Evolutionary conservation across 2,888 invertebrate genomes (phyloP), one percentile per base, ranked within the genome.

Genomic region (Lasioglossum morio): DNA sequence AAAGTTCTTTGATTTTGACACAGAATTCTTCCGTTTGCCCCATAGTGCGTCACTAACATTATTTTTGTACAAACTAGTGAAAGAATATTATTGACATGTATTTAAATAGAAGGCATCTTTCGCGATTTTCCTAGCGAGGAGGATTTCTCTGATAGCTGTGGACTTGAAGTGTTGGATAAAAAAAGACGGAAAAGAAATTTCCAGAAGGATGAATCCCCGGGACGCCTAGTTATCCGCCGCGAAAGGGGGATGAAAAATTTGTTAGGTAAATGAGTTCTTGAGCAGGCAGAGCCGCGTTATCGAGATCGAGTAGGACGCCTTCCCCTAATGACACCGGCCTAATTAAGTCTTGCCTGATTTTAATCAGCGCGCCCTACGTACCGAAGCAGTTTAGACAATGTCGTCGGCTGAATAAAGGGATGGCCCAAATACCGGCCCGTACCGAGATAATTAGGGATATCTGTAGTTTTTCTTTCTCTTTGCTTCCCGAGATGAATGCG

Each of bases 311-410:
- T 86, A 86, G 79, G 74, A 37, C 66, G 70, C 76, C 72, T 79
- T 86, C 63, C 85, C 66, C 77, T 72, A 79, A 82, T 86, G 86
- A 86, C 78, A 76, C 76, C 86, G 82, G 82, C 74, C 82, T 86
- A 86, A 86, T 86, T 86, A 86, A 86, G 77, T 86, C 82, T 82
- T 48, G 82, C 74, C 79, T 86, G 86, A 86, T 86, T 86, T 86
- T 86, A 86, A 86, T 86, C 86, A 82, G 79, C 82, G 30, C 72
- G 0, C 70, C 70, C 57, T 40, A 76, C 77, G 79, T 79, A 70
- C 72, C 40, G 75, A 78, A 73, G 85, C 72, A 76, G 77, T 86
- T 86, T 82, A 82, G 70, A 86, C 86, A 86, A 86, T 86, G 86
- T 79, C 77, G 34, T 63, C 70, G 40, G 57, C 53, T 40, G 74